phyloP scores from a whole-genome alignment of 2,888 invertebrate genomes.

The Idaea aversata region DNA sequence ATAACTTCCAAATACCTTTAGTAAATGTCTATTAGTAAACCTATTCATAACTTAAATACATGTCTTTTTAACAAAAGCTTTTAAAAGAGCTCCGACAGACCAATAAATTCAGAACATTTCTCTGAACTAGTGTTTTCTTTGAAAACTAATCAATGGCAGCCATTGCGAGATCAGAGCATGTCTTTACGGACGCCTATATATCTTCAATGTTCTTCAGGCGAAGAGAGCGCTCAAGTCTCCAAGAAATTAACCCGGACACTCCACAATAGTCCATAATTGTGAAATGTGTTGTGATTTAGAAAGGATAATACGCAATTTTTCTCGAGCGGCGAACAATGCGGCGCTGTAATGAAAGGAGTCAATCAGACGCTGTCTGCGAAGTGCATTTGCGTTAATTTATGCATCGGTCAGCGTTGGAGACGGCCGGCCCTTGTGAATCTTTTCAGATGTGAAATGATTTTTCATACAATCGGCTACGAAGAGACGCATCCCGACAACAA shows the following conservation, averaged over 20 bases:
- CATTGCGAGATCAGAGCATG: conserved; percentile 57
- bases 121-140: conserved; percentile 66
- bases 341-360: conserved; percentile 77
- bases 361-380: conserved; percentile 74
- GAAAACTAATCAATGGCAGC: conserved; percentile 72
- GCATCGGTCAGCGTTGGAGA: conserved; percentile 34
- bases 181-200: conserved; percentile 62
- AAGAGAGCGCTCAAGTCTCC: conserved; percentile 53
- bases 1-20: background rate
- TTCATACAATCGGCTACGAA: background rate
- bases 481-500: conserved; percentile 10
- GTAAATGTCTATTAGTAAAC: background rate
- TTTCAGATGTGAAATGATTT: background rate
- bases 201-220: conserved; percentile 54
- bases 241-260: conserved; percentile 68
- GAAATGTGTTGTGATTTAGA: conserved; percentile 77
- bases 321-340: conserved; percentile 71
- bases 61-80: conserved; percentile 36
- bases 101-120: conserved; percentile 60
- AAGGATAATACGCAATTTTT: conserved; percentile 68
- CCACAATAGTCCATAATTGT: conserved; percentile 80
- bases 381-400: conserved; percentile 71
- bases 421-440: background rate
- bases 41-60: conserved; percentile 11
- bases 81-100: conserved; percentile 43